Percentiles rank a stretch among this genome's conserved stretches.
phyloP scores from a whole-genome alignment of 2,888 invertebrate species.

The Taphrorychus bicolor region DNA sequence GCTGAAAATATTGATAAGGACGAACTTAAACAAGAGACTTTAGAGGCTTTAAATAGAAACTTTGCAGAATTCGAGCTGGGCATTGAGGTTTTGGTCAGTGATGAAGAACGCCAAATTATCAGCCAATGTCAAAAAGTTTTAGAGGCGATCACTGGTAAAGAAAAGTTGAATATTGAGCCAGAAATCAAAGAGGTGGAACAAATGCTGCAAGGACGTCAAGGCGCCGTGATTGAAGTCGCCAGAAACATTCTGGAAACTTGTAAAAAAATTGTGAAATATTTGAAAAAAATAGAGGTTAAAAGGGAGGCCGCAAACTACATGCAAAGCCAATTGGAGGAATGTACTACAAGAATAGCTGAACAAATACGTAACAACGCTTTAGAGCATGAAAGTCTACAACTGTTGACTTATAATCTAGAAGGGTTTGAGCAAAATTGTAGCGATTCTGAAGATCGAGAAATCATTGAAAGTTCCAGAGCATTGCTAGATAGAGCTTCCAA shows the following conservation, averaged over 20 bases:
- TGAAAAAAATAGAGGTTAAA: neutral
- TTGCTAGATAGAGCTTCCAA: constrained; percentile 22
- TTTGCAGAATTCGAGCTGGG: no score
- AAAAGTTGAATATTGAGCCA: no score
- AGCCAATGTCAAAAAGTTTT: no score
- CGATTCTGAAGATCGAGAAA: constrained; percentile 31
- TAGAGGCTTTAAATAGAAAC: no score
- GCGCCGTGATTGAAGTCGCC: no score
- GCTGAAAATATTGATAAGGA: constrained; percentile 23
- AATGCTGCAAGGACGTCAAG: no score
- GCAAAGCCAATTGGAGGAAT: neutral
- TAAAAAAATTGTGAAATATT: neutral
- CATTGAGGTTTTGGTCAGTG: no score
- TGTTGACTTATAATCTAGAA: neutral
- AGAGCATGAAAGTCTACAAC: neutral
- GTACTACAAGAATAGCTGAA: neutral
- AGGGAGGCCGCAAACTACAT: neutral
- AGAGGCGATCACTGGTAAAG: no score
- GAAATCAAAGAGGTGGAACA: no score
- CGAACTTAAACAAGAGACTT: no score
- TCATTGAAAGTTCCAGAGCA: constrained; percentile 31
- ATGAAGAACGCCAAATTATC: no score
- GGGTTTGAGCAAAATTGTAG: neutral
- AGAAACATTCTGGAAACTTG: neutral
- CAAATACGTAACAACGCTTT: neutral